These are phyloP conservation scores for Dryococelus australis DNA, from an alignment of 2,888 invertebrate genomes.

Conservation along the genomic window DNA sequence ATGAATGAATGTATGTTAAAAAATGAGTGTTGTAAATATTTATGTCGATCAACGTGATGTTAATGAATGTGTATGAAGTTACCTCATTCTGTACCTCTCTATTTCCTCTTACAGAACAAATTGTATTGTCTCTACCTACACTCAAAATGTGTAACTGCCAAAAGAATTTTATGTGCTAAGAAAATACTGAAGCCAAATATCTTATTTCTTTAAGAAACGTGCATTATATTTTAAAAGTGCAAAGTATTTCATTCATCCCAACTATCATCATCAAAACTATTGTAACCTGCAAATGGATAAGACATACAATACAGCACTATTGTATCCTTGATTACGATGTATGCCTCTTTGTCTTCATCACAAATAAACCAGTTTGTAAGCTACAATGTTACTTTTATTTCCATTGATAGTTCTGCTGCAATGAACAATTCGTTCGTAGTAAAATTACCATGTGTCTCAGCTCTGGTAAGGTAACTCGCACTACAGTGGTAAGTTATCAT, in stretches of 20 bases:
- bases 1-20: slow-evolving; percentile 24
- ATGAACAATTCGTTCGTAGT: too few relatives aligned
- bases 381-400: too few relatives aligned
- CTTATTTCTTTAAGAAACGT: not conserved
- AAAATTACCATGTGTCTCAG: too few relatives aligned
- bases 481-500: too few relatives aligned
- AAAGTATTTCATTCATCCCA: slow-evolving; percentile 7
- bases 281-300: slow-evolving; percentile 13
- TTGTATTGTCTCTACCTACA: not conserved
- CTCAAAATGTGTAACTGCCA: slow-evolving; percentile 35
- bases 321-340: not conserved
- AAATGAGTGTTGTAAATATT: slow-evolving; percentile 36
- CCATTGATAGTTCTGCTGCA: too few relatives aligned
- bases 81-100: not conserved
- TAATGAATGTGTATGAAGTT: slow-evolving; percentile 39
- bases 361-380: slow-evolving; percentile 6
- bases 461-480: too few relatives aligned
- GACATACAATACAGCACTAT: slow-evolving; percentile 3
- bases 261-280: not conserved
- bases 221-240: slow-evolving; percentile 16
- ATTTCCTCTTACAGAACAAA: slow-evolving; percentile 20
- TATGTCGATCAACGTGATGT: slow-evolving; percentile 33
- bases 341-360: slow-evolving; percentile 10
- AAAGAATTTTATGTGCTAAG: slow-evolving; percentile 36
- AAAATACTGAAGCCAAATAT: slow-evolving; percentile 19